phyloP scores from a whole-genome alignment of 2,113 vertebrate genomes.

The Enhydra lutris region DNA sequence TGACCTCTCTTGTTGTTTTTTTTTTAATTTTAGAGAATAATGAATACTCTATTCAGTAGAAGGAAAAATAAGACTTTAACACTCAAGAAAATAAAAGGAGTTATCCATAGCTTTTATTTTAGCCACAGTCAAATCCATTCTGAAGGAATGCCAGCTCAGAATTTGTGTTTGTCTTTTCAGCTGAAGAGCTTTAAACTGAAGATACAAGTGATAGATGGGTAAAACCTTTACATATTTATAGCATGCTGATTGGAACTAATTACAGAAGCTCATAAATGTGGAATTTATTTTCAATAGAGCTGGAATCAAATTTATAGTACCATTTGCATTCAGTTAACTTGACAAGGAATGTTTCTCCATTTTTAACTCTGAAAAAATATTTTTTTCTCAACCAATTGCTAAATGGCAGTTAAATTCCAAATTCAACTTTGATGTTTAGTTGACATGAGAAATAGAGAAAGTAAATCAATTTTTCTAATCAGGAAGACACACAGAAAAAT shows the following conservation, averaged over 20 bases:
- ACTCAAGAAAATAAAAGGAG: not conserved
- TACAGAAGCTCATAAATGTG: conserved; percentile 53
- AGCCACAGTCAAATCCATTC: not conserved
- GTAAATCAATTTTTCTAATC: conserved; percentile 50
- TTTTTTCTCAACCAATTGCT: conserved; percentile 16
- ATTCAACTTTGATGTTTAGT: not conserved
- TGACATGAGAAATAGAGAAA: conserved; percentile 29
- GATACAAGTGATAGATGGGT: conserved; percentile 34
- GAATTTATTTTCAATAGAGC: conserved; percentile 58
- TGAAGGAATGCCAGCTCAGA: not conserved
- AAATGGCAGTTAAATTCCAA: conserved; percentile 28
- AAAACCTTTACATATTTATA: conserved; percentile 65
- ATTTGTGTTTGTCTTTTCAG: conserved; percentile 34
- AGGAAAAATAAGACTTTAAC: conserved; percentile 28
- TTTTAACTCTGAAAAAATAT: conserved; percentile 45
- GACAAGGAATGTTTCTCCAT: conserved; percentile 19
- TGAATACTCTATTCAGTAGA: not conserved
- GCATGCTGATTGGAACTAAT: conserved; percentile 65
- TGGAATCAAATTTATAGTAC: conserved; percentile 51
- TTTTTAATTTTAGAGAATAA: conserved; percentile 12
- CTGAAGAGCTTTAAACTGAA: not conserved
- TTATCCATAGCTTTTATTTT: not conserved
- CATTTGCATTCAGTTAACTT: conserved; percentile 53
- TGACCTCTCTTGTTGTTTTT: not conserved
- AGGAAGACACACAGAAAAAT: conserved; percentile 37